Conservation (phyloP, 2,797 vertebrate species). For the Sciaenops ocellatus region DNA sequence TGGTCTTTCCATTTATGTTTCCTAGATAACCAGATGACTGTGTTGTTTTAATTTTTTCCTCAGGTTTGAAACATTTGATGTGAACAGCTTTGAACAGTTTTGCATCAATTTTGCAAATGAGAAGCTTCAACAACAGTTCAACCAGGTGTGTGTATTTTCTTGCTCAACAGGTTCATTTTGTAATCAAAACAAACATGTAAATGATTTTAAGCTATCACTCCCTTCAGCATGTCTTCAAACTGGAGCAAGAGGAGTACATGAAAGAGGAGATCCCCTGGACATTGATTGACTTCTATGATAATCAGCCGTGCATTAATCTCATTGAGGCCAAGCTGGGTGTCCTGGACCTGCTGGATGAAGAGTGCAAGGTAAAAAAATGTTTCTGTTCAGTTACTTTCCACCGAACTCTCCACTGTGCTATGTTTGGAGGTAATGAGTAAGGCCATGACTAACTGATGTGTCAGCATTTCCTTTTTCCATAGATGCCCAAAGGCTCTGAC, state of each 20-base stretch:
- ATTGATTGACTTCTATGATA: conserved; percentile 98
- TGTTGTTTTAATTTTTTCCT: conserved; percentile 30
- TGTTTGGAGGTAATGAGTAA: conserved; percentile 71
- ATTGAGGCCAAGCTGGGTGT: conserved; percentile 96
- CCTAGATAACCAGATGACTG: neutral
- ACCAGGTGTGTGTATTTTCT: conserved; percentile 88
- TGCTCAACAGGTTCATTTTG: neutral
- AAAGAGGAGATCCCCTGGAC: conserved; percentile 98
- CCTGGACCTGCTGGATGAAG: conserved; percentile 96
- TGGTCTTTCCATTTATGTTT: neutral
- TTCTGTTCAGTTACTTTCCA: conserved; percentile 23
- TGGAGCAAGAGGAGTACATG: conserved; percentile 99
- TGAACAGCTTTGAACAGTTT: conserved; percentile 99
- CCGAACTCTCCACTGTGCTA: conserved; percentile 1
- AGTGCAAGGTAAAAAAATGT: conserved; percentile 90
- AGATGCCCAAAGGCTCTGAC: conserved; percentile 99
- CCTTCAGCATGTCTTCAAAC: conserved; percentile 96
- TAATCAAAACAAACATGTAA: neutral
- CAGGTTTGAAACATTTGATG: conserved; percentile 98
- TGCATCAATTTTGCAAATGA: conserved; percentile 99
- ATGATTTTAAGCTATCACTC: neutral
- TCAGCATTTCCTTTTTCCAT: conserved; percentile 75
- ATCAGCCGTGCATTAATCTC: conserved; percentile 97
- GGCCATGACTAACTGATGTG: conserved; percentile 68
- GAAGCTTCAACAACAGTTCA: conserved; percentile 99